Conservation (phyloP, 2,113 vertebrate genomes). For the Leiothrix lutea region DNA sequence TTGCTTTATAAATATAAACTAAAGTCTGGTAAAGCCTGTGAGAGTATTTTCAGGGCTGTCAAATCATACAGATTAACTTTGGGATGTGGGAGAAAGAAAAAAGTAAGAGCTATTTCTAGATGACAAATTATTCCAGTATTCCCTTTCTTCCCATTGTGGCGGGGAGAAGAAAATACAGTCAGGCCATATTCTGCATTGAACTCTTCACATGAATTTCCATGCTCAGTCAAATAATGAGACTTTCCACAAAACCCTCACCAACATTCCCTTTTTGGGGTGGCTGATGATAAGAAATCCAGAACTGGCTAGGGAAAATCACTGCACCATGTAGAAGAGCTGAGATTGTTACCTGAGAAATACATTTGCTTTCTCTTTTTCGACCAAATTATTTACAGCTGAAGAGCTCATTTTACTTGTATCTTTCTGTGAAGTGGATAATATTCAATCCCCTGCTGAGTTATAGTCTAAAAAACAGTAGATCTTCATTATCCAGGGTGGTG, state of each 20-base stretch:
- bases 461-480: conserved; percentile 3
- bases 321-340: background rate
- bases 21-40: background rate
- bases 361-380: conserved; percentile 4
- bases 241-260: background rate
- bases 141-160: background rate
- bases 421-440: conserved; percentile 41
- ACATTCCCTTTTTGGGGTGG: background rate
- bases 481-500: conserved; percentile 32
- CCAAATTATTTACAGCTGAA: conserved; percentile 35
- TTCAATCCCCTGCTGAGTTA: conserved; percentile 30
- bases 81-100: background rate
- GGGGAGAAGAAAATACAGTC: background rate
- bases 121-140: background rate
- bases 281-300: background rate
- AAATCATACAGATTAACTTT: background rate
- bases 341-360: background rate
- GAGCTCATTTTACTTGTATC: conserved; percentile 29
- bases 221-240: background rate
- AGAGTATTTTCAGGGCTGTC: background rate
- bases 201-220: background rate
- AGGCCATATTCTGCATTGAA: background rate
- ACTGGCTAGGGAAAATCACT: background rate
- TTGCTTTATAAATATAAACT: background rate
- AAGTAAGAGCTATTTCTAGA: background rate